Evolutionary conservation across 1,140 invertebrate genomes (phyloP), one percentile per base, ranked within the genome.

Genomic region (Zaprionus tsacasi): DNA sequence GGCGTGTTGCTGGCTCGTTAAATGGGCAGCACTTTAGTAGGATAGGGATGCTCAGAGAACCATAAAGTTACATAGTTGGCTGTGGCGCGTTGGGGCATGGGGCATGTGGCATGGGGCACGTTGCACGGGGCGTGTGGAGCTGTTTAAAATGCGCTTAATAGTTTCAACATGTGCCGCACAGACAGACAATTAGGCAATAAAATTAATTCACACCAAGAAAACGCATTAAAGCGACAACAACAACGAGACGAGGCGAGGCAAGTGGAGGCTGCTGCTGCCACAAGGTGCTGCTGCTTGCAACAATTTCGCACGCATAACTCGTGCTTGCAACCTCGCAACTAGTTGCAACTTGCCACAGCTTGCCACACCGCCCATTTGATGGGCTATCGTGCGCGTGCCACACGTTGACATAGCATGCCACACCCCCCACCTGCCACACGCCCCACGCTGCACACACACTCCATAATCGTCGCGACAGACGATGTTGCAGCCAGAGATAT

Each of bases 161-260:
- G 76, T 79, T 79, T 79, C 76, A 79, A 59, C 73, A 79, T 79
- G 76, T 79, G 65, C 40, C 71, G 65, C 65, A 45, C 40, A 64
- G 71, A 75, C 76, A 78, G 65, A 76, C 76, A 79, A 79, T 79
- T 79, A 63, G 76, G 76, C 76, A 79, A 79, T 79, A 79, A 79
- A 79, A 79, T 79, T 76, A 79, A 76, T 79, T 79, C 76, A 79
- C 76, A 79, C 76, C 76, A 79, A 79, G 76, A 65, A 45, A 74
- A 74, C 45, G 65, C 76, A 78, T 77, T 77, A 77, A 77, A 77
- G 40, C 63, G 56, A 27, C n/a, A 36, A 35, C 36, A 50, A 15
- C 67, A 55, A 27, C 61, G 33, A n/a, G 17, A 13, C 57, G 45
- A 13, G 6, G 0, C 3, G 13, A 48, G 43, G 8, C 43, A 12